Base-by-base conservation (phyloP, 92 coral and sea anemone genomes). In the Zoanthus sociatus region DNA sequence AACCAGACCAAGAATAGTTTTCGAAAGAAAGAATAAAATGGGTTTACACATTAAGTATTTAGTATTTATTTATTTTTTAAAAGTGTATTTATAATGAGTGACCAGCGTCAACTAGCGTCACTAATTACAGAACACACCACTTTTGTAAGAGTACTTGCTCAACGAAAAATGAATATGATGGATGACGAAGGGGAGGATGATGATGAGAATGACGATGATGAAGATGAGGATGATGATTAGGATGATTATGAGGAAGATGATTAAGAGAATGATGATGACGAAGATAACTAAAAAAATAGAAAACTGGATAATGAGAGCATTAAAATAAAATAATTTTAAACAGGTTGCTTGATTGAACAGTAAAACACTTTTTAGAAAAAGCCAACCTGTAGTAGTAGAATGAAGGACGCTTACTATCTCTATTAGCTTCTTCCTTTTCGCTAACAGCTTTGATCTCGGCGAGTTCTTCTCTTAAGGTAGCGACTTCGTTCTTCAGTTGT, bases 341-440 rank as follows among this genome's bases (percentile, higher is more conserved):
- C 0, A 37, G 42, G 42, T 37, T 37, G 42, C 42, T 37, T 37
- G 42, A 37, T 37, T 37, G 42, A 37, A 4, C 0, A 1, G 72
- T 9, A 15, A 63, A 63, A 18, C 66, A 60, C 3, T 11, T 6
- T 2, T 13, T 60, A 2, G 13, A 67, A 2, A 67, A 21, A 58
- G 50, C 17, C 37, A 7, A 13, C 20, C 12, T 21, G 53, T 20
- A 64, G 16, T 30, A 16, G 58, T 3, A 12, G 67, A 61, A 45
- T 9, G 21, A 15, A 3, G 16, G n/a, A 4, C 21, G 44, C 92
- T 63, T 50, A 96, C 99, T 98, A 51, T 95, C 92, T 56, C 95
- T 94, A 18, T 92, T 89, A 16, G 95, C 90, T 44, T 84, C 82
- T 48, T 94, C 97, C 53, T 90, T 89, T 71, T 92, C 98, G 1